These are phyloP conservation scores for Tigriopus japonicus DNA, from an alignment of 1,140 invertebrate genomes.

Conservation along the genomic window DNA sequence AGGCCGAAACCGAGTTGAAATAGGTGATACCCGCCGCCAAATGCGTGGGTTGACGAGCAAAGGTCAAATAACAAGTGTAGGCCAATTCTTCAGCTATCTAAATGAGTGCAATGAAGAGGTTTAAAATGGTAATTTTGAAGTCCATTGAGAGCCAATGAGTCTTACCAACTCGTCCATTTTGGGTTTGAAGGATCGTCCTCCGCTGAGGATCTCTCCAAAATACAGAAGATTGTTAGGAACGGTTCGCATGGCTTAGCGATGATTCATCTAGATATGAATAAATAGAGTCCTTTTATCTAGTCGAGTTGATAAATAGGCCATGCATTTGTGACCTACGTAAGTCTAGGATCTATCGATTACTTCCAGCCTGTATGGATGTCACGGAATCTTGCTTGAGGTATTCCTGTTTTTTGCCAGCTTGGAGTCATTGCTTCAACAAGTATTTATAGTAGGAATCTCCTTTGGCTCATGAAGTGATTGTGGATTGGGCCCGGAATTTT, in stretches of 20 bases:
- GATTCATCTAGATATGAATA: conserved; percentile 37
- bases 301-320: background rate
- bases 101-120: no score
- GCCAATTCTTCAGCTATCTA: conserved; percentile 72
- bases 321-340: background rate
- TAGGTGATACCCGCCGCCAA: conserved; percentile 93
- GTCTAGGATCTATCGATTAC: no score
- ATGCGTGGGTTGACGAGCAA: conserved; percentile 70
- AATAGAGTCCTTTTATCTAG: no score
- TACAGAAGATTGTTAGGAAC: conserved; percentile 66
- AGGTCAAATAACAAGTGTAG: conserved; percentile 88
- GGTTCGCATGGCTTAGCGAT: conserved; percentile 44
- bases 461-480: conserved; percentile 74
- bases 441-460: conserved; percentile 90
- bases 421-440: conserved; percentile 77
- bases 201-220: conserved; percentile 71
- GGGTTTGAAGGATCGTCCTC: conserved; percentile 66
- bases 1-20: conserved; percentile 47
- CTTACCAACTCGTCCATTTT: conserved; percentile 58
- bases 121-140: no score
- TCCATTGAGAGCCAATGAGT: background rate
- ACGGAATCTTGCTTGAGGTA: conserved; percentile 28
- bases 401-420: conserved; percentile 70
- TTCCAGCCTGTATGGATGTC: conserved; percentile 19
- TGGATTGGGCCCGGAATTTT: conserved; percentile 57